Conservation (phyloP, 2,888 invertebrate species). For the Meta bourneti region DNA sequence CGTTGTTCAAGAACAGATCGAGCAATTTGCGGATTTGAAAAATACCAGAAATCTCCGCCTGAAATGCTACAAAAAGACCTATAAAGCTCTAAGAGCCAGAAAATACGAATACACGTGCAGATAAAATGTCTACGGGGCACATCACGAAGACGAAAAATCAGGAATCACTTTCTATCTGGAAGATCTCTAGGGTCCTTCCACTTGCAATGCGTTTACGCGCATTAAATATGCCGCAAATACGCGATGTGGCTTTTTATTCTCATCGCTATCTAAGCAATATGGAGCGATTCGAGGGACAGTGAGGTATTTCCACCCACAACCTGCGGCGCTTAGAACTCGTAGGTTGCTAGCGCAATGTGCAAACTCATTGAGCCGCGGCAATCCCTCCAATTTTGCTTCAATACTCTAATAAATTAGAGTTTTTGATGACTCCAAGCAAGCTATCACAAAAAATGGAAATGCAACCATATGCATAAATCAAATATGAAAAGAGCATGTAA, state of each 20-base stretch:
- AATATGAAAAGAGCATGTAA: too few relatives aligned
- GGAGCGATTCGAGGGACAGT: background rate
- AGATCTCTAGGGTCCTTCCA: conserved; percentile 35
- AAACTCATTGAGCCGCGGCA: too few relatives aligned
- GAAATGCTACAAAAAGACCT: background rate
- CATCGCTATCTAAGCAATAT: background rate
- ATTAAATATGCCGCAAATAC: conserved; percentile 51
- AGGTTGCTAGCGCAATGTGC: too few relatives aligned
- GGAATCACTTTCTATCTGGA: conserved; percentile 12
- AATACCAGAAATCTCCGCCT: background rate
- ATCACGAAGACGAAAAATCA: background rate
- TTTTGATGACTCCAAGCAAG: too few relatives aligned
- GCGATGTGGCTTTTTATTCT: conserved; percentile 25
- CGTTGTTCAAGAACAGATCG: background rate
- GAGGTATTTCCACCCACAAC: background rate
- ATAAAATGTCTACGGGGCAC: background rate
- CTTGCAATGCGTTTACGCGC: conserved; percentile 43
- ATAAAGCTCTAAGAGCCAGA: background rate
- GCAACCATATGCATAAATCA: too few relatives aligned
- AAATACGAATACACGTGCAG: background rate
- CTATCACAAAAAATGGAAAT: too few relatives aligned
- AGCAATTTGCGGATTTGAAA: background rate
- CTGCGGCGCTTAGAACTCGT: background rate
- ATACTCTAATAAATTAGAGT: too few relatives aligned
- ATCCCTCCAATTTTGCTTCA: too few relatives aligned